Evolutionary conservation across 2,797 vertebrate genomes (phyloP).

Genomic region (Sitta carolinensis): DNA sequence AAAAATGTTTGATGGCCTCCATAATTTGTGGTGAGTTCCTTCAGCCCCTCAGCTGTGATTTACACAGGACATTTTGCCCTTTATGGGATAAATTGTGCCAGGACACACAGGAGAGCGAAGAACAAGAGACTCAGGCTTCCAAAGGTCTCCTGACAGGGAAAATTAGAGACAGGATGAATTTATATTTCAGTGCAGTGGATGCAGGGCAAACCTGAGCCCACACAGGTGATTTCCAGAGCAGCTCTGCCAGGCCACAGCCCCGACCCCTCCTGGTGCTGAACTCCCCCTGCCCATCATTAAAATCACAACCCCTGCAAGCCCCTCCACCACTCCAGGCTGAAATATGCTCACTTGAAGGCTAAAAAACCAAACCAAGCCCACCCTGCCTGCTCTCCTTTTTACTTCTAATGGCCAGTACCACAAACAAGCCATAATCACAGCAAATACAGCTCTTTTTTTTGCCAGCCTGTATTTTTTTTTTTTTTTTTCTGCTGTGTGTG

Average conservation of each 20-base stretch:
- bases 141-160: background rate
- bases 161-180: background rate
- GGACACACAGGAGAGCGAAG: background rate
- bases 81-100: background rate
- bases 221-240: background rate
- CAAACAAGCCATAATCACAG: slow-evolving; percentile 43
- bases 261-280: background rate
- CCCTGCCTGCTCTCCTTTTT: background rate
- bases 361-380: background rate
- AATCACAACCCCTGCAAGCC: background rate
- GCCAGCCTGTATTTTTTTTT: slow-evolving; percentile 46
- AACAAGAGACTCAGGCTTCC: background rate
- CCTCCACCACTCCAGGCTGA: background rate
- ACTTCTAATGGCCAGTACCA: slow-evolving; percentile 31
- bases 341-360: background rate
- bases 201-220: background rate
- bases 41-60: background rate
- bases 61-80: background rate
- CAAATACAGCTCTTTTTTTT: slow-evolving; percentile 31
- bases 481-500: background rate
- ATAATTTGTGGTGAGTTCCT: slow-evolving; percentile 13
- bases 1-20: background rate
- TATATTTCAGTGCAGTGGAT: background rate
- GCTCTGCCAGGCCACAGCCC: background rate
- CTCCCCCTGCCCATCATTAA: background rate